A percentile compares a stretch with the other conserved stretches of the same genome.
phyloP scores from a whole-genome alignment of 2,113 vertebrate genomes.

The Albula glossodonta region DNA sequence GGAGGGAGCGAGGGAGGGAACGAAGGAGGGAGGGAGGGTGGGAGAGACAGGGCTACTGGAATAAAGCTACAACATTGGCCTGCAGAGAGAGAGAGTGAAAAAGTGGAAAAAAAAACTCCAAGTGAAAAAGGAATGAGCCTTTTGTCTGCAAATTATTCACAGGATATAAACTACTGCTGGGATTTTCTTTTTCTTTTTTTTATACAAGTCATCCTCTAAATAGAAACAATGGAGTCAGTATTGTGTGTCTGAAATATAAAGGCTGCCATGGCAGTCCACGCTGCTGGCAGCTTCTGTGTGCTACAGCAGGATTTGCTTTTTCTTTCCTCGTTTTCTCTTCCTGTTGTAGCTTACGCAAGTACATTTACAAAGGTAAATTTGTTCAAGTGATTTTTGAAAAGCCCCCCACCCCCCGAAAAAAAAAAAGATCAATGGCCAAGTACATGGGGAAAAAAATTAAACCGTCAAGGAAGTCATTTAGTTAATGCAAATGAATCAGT shows the following conservation, averaged over 20 bases:
- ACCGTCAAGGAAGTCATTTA: constrained; percentile 32
- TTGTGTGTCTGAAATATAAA: constrained; percentile 3
- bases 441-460: constrained; percentile 15
- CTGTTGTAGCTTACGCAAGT: background rate
- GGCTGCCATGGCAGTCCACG: background rate
- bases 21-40: background rate
- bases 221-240: background rate
- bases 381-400: constrained; percentile 4
- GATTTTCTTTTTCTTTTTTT: background rate
- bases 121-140: background rate
- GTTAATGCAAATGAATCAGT: constrained; percentile 32
- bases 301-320: background rate
- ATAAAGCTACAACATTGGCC: constrained; percentile 25
- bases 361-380: constrained; percentile 16
- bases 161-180: background rate
- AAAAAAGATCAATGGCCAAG: constrained; percentile 22
- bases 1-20: background rate
- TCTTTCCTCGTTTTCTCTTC: background rate
- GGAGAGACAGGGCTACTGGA: background rate
- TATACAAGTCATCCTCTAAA: background rate
- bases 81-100: constrained; percentile 20
- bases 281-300: background rate
- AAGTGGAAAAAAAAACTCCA: background rate
- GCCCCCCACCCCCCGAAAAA: background rate
- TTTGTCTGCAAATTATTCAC: background rate